Base-by-base conservation (phyloP, 2,888 invertebrate species). In the Amphipyra tragopoginis region DNA sequence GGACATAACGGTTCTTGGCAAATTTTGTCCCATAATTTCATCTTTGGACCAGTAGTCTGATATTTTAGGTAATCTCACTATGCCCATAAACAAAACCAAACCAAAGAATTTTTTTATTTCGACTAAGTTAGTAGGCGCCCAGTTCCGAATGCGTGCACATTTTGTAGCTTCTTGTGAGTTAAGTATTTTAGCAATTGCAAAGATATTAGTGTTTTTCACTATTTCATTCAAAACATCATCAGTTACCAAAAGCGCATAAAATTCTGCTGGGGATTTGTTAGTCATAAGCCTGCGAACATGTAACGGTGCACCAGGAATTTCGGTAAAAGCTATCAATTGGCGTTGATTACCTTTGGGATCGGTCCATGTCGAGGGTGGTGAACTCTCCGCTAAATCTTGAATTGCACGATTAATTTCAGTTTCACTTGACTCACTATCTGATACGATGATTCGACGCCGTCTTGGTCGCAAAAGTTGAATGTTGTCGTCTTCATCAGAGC, bases 41-140 rank as follows among this genome's bases (percentile, higher is more conserved):
- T 82, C 57, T 34, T 11, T 79, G 13, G 71, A 75, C 81, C 82
- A 86, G 76, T 85, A 83, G 51, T 81, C 72, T 2, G 73, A 43
- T 34, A 84, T 48, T 73, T 65, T 79, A 0, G 80, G 79, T 36
- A 82, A 65, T 57, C 72, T 76, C 42, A 77, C 75, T 47, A 86
- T 40, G 33, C 81, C 82, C 81, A 85, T 84, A 51, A 69, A 84
- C 53, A 86, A 52, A 52, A 82, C 66, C 3, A 84, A 62, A 0
- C 77, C 75, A 60, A 84, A 79, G 62, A 80, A 77, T 8, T 57
- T 45, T 72, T 81, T 81, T 8, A 83, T 81, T 59, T 82, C 79
- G 11, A 21, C 29, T 39, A 64, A 5, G 60, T 76, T 72, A 26
- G 80, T 83, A 39, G 65, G 63, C 26, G 51, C 14, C 82, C 81